A percentile compares a stretch with the other conserved stretches of the same genome.
Evolutionary conservation across 2,113 vertebrate genomes (phyloP).

Genomic region (Scopus umbretta): DNA sequence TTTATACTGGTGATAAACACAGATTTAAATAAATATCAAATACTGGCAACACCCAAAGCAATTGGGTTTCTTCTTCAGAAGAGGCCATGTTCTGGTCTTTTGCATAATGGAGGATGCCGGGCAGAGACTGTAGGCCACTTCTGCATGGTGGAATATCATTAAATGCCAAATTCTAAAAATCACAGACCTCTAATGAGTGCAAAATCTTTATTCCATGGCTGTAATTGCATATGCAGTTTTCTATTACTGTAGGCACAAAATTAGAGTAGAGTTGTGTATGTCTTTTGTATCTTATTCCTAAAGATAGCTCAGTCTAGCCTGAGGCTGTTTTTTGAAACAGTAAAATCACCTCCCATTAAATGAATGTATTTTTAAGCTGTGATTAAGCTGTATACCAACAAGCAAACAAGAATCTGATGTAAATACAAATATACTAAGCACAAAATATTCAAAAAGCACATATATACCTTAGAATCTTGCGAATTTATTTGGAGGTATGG

Average conservation of each 20-base stretch:
- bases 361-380: neutral
- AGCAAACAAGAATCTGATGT: neutral
- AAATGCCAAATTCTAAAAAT: neutral
- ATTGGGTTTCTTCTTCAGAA: neutral
- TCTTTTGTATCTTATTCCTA: neutral
- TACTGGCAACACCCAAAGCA: neutral
- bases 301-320: neutral
- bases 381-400: neutral
- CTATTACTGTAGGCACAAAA: neutral
- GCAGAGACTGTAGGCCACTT: neutral
- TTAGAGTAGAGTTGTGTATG: neutral
- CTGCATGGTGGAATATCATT: neutral
- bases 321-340: neutral
- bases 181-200: neutral
- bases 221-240: neutral
- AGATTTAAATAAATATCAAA: neutral
- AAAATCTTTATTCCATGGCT: neutral
- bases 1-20: neutral
- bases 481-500: neutral
- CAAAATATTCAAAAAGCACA: neutral
- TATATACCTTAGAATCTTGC: neutral
- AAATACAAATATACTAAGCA: neutral
- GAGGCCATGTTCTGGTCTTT: neutral
- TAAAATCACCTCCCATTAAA: neutral
- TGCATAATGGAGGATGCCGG: neutral